phyloP scores from a whole-genome alignment of 2,888 invertebrate genomes.

The Autographa pulchrina region DNA sequence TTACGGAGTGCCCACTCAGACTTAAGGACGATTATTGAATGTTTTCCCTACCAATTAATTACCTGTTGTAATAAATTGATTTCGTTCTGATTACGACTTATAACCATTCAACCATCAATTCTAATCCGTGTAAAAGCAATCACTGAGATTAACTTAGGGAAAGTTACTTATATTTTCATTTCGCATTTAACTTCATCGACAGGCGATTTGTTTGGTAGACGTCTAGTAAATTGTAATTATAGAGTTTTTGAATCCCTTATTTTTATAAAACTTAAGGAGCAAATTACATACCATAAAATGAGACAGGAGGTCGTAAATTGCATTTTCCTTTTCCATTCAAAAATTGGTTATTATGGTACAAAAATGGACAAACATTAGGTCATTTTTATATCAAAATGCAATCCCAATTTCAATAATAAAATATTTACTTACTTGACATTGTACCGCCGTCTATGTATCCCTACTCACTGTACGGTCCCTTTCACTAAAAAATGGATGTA shows the following conservation, averaged over 20 bases:
- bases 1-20: not conserved
- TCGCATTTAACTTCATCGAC: not conserved
- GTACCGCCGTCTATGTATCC: constrained; percentile 67
- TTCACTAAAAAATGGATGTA: constrained; percentile 77
- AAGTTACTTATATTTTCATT: constrained; percentile 5
- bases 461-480: constrained; percentile 71
- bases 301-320: too few species aligned
- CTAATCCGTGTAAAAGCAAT: constrained; percentile 3
- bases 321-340: too few species aligned
- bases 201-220: not conserved
- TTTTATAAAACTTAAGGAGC: too few species aligned
- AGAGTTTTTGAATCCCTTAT: too few species aligned
- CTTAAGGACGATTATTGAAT: not conserved
- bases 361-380: constrained; percentile 18
- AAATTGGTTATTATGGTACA: not conserved
- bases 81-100: not conserved
- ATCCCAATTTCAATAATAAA: constrained; percentile 73
- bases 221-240: not conserved
- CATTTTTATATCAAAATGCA: constrained; percentile 55
- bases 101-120: not conserved
- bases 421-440: constrained; percentile 78
- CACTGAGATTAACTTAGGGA: not conserved
- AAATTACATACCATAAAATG: too few species aligned
- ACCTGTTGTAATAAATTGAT: not conserved
- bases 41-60: not conserved